These are phyloP conservation scores for Calosoma granatense DNA, from an alignment of 1,140 invertebrate species.

Conservation along the genomic window DNA sequence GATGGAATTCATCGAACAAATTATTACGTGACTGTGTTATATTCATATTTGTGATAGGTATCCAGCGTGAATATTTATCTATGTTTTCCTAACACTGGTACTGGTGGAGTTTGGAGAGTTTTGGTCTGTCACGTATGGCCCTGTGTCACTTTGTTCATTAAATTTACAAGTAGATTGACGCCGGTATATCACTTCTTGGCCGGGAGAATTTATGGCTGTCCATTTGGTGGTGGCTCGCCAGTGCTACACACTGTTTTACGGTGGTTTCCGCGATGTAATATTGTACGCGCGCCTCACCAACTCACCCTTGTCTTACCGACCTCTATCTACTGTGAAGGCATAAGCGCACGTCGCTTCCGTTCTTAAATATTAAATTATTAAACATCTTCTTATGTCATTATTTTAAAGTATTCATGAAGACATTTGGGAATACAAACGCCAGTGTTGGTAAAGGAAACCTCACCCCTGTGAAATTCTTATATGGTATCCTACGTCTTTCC, in stretches of 20 bases:
- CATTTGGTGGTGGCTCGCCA: neutral
- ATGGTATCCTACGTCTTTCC: neutral
- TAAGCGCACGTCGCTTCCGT: neutral
- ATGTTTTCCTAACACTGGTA: neutral
- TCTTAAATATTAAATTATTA: conserved; percentile 8
- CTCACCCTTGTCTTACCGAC: neutral
- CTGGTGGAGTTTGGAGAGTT: neutral
- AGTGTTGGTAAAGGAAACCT: neutral
- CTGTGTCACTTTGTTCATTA: conserved; percentile 4
- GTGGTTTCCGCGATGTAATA: neutral
- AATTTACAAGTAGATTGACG: conserved; percentile 6
- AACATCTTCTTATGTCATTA: neutral
- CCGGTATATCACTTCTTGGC: conserved; percentile 2
- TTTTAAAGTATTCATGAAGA: conserved; percentile 8
- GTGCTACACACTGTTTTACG: neutral
- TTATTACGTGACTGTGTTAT: neutral
- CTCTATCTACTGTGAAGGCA: too few relatives aligned
- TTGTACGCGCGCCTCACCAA: neutral
- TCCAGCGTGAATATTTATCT: neutral
- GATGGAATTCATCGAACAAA: neutral
- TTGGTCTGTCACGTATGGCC: neutral
- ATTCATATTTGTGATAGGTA: neutral
- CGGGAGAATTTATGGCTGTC: conserved; percentile 1
- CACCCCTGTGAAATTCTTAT: neutral
- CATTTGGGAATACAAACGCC: conserved; percentile 1